Conservation (phyloP, 2,113 vertebrate genomes). For the Turnix velox region DNA sequence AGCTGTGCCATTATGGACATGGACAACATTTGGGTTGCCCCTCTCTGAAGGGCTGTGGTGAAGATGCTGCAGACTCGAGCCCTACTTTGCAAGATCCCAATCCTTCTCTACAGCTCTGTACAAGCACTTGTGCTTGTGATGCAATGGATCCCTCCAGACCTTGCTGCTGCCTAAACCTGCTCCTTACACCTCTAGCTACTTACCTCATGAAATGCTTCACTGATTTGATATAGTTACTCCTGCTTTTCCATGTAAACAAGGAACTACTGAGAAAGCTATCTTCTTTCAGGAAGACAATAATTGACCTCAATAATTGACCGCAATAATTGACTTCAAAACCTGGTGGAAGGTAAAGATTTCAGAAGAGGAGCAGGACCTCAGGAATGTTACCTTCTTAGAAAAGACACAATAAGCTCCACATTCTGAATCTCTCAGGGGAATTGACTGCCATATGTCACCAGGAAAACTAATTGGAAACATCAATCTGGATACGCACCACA, state of each 20-base stretch:
- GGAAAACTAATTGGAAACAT: conserved; percentile 1
- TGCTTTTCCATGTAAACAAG: neutral
- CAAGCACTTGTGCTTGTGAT: neutral
- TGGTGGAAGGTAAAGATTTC: fast-evolving
- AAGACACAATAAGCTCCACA: neutral
- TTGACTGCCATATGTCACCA: neutral
- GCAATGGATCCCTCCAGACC: neutral
- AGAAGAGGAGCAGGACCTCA: neutral
- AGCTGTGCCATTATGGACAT: neutral
- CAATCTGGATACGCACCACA: neutral
- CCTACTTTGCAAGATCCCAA: neutral
- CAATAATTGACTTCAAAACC: neutral
- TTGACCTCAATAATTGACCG: neutral
- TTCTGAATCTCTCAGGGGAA: neutral
- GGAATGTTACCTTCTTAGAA: neutral
- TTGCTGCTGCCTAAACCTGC: neutral
- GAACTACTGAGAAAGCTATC: neutral
- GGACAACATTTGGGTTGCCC: fast-evolving
- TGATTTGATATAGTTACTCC: neutral
- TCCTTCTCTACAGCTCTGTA: neutral
- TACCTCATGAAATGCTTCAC: neutral
- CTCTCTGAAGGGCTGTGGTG: neutral
- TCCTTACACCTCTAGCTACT: neutral
- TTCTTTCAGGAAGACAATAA: neutral
- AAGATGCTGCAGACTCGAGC: neutral